Conservation (phyloP, 2,888 invertebrate genomes). For the Eurois occulta region DNA sequence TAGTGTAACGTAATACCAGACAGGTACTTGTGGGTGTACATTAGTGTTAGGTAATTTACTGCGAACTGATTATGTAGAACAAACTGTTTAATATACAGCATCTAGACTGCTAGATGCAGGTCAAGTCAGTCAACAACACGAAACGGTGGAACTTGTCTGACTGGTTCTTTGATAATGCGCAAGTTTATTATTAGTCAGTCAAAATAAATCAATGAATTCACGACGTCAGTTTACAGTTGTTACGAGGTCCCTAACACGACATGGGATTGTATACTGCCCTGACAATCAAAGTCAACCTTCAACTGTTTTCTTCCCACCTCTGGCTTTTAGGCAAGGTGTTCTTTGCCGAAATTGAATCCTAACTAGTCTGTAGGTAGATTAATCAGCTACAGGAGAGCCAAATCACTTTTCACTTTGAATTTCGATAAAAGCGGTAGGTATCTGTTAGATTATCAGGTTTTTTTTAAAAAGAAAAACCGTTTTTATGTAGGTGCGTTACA, state of each 20-base stretch:
- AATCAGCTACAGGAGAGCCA: background rate
- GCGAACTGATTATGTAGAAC: constrained; percentile 27
- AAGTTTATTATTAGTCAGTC: background rate
- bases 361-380: background rate
- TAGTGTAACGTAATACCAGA: background rate
- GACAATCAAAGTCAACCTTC: background rate
- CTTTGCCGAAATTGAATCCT: background rate
- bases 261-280: background rate
- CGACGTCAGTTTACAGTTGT: background rate
- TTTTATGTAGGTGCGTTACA: too few relatives aligned
- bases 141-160: constrained; percentile 33
- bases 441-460: too few relatives aligned
- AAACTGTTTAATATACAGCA: constrained; percentile 41
- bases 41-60: constrained; percentile 40
- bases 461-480: too few relatives aligned
- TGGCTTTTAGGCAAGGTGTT: background rate
- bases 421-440: too few relatives aligned
- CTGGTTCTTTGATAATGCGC: constrained; percentile 18
- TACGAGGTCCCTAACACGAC: background rate
- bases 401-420: too few relatives aligned
- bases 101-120: constrained; percentile 30
- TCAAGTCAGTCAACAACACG: constrained; percentile 32
- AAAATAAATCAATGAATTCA: background rate
- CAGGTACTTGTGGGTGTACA: background rate
- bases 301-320: background rate